These are phyloP conservation scores for Euzetes globulus DNA, from an alignment of 2,888 invertebrate genomes.

Conservation along the genomic window DNA sequence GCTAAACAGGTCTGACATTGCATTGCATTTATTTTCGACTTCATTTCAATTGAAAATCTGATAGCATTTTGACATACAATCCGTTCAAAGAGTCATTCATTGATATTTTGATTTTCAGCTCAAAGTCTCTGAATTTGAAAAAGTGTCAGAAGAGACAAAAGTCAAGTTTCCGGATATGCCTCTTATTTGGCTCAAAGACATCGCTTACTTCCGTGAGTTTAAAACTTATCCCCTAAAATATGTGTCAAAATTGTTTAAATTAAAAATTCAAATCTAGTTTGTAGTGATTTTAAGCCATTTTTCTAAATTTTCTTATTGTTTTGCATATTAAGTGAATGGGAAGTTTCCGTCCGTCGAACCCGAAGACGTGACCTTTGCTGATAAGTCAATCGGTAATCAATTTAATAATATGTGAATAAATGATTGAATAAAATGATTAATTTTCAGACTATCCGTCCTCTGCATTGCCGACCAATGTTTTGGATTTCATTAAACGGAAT, in stretches of 20 bases:
- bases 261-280: too few species aligned
- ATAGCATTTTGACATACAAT: too few species aligned
- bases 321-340: constrained; percentile 44
- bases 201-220: constrained; percentile 44
- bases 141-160: constrained; percentile 45
- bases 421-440: not conserved
- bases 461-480: not conserved
- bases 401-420: not conserved
- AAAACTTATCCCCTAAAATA: not conserved
- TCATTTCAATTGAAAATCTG: too few species aligned
- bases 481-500: constrained; percentile 3
- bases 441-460: not conserved
- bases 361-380: constrained; percentile 44
- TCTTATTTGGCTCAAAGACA: constrained; percentile 48
- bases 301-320: too few species aligned
- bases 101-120: constrained; percentile 43
- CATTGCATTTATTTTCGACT: too few species aligned
- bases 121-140: constrained; percentile 45
- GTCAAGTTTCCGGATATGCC: constrained; percentile 46
- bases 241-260: too few species aligned
- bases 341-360: constrained; percentile 44
- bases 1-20: constrained; percentile 23
- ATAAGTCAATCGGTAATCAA: constrained; percentile 44
- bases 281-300: too few species aligned
- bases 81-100: too few species aligned